Evolutionary conservation across 2,113 vertebrate genomes (phyloP).

Genomic region (Dasyprocta punctata): DNA sequence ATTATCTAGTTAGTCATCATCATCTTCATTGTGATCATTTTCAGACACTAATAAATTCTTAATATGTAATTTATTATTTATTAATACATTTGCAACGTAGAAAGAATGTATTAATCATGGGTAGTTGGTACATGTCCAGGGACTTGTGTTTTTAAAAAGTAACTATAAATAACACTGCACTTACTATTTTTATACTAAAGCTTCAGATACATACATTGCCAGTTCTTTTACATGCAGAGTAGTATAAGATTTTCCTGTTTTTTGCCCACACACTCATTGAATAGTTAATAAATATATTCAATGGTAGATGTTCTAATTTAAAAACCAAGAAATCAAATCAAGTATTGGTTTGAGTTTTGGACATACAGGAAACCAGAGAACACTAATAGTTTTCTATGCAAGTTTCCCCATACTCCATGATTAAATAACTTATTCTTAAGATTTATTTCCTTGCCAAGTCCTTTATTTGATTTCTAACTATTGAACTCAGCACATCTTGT

Average conservation of each 20-base stretch:
- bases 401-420: neutral
- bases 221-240: neutral
- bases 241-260: neutral
- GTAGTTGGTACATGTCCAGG: neutral
- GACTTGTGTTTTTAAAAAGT: neutral
- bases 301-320: neutral
- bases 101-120: neutral
- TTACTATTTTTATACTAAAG: neutral
- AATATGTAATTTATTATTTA: neutral
- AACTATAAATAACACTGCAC: neutral
- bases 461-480: neutral
- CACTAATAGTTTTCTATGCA: neutral
- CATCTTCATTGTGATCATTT: neutral
- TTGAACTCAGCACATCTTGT: neutral
- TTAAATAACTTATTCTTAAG: neutral
- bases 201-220: neutral
- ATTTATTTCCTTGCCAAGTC: neutral
- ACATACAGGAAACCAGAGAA: neutral
- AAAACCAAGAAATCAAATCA: neutral
- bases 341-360: neutral
- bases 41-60: neutral
- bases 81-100: neutral
- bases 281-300: neutral
- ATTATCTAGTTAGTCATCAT: neutral
- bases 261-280: neutral